A percentile compares a stretch with the other conserved stretches of the same genome.
phyloP scores from a whole-genome alignment of 2,888 invertebrate genomes.

The Diplazon laetatorius region DNA sequence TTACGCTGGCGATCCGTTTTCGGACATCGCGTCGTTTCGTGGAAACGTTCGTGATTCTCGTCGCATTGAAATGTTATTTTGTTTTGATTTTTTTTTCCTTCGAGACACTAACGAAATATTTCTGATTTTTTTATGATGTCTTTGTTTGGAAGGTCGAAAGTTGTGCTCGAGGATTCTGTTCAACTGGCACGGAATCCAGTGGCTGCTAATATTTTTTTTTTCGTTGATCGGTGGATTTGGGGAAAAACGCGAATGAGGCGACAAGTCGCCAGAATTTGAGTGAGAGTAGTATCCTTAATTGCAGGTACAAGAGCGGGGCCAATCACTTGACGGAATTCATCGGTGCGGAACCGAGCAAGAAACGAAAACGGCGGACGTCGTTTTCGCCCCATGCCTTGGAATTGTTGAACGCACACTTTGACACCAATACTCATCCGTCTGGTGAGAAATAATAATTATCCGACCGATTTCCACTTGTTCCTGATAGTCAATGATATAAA shows the following conservation, averaged over 20 bases:
- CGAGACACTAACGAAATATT: conserved; percentile 80
- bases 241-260: conserved; percentile 5
- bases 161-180: too few relatives aligned
- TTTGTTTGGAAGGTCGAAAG: too few relatives aligned
- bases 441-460: conserved; percentile 86
- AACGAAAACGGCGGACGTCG: conserved; percentile 97
- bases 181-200: too few relatives aligned
- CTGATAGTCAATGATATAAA: too few relatives aligned
- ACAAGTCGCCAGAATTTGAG: conserved; percentile 77
- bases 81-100: too few relatives aligned
- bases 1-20: conserved; percentile 31
- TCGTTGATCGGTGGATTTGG: neutral
- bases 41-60: conserved; percentile 64
- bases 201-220: too few relatives aligned
- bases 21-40: conserved; percentile 67
- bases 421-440: conserved; percentile 98
- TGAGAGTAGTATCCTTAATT: conserved; percentile 82
- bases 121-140: conserved; percentile 71
- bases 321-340: conserved; percentile 98
- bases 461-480: too few relatives aligned
- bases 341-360: conserved; percentile 98
- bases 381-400: conserved; percentile 98
- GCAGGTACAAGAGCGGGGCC: conserved; percentile 95
- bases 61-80: conserved; percentile 81
- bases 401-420: conserved; percentile 96